Percentiles rank a stretch among this genome's conserved stretches.
Evolutionary conservation across 1,140 invertebrate species (phyloP).

Genomic region (Papilio xuthus): DNA sequence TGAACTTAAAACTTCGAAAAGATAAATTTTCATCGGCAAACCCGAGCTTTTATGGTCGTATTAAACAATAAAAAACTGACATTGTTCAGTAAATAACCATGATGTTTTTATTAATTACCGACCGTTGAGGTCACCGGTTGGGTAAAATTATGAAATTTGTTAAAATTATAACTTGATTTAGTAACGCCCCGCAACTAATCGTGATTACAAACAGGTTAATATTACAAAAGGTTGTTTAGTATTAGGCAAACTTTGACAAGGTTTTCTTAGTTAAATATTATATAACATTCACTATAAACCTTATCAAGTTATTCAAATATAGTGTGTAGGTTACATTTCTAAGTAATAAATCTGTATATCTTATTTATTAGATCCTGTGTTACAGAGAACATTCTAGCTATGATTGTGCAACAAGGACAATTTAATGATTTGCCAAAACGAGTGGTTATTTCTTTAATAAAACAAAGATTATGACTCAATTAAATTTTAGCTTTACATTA

Average conservation of each 20-base stretch:
- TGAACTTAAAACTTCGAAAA: not conserved
- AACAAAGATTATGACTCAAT: too few relatives aligned
- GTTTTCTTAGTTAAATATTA: conserved; percentile 27
- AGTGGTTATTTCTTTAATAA: too few relatives aligned
- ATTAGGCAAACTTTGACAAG: conserved; percentile 18
- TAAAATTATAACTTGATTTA: conserved; percentile 25
- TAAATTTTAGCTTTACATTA: too few relatives aligned
- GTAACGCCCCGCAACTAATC: conserved; percentile 25
- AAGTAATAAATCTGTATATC: not conserved
- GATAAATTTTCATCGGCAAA: not conserved
- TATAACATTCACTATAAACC: conserved; percentile 18
- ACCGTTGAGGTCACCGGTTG: not conserved
- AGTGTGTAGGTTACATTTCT: not conserved
- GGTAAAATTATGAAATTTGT: conserved; percentile 25
- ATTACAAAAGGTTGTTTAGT: conserved; percentile 22
- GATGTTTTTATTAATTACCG: conserved; percentile 10
- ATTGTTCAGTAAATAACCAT: conserved; percentile 2
- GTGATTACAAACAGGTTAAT: conserved; percentile 19
- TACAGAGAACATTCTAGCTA: too few relatives aligned
- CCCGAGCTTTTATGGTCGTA: not conserved
- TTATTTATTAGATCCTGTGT: not conserved
- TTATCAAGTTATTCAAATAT: not conserved
- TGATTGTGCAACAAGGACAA: too few relatives aligned
- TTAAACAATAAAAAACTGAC: not conserved
- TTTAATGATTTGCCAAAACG: too few relatives aligned